Evolutionary conservation across 2,888 invertebrate species (phyloP).

Genomic region (Leucoma salicis): DNA sequence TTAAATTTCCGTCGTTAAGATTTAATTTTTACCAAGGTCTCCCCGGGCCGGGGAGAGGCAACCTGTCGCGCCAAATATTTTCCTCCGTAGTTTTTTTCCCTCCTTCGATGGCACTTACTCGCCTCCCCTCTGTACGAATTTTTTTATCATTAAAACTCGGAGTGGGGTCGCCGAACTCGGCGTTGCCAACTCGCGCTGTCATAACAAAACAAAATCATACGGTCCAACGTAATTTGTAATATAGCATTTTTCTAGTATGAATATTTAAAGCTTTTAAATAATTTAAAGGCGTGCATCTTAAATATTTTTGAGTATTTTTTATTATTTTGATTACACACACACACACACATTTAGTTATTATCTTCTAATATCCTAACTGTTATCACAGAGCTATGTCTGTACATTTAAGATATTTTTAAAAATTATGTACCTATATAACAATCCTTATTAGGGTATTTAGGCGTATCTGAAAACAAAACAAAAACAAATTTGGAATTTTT

Average conservation of each 20-base stretch:
- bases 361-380: no score
- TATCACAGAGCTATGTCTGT: no score
- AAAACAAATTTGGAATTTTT: no score
- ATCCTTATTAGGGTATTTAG: no score
- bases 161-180: constrained; percentile 79
- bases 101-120: constrained; percentile 79
- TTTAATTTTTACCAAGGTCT: constrained; percentile 80
- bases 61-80: constrained; percentile 83
- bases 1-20: constrained; percentile 83
- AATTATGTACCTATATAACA: no score
- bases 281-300: constrained; percentile 26
- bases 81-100: constrained; percentile 80
- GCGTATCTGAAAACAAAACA: no score
- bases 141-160: constrained; percentile 82
- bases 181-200: constrained; percentile 76
- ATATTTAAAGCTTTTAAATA: constrained; percentile 32
- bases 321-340: no score
- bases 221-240: constrained; percentile 56
- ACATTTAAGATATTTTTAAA: no score
- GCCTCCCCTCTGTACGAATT: constrained; percentile 80
- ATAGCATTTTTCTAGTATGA: constrained; percentile 43
- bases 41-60: constrained; percentile 54
- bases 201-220: constrained; percentile 79
- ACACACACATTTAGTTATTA: no score
- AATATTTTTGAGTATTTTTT: constrained; percentile 11